These are phyloP conservation scores for Gallinago undulata DNA, from an alignment of 2,113 vertebrate species.

Conservation along the genomic window DNA sequence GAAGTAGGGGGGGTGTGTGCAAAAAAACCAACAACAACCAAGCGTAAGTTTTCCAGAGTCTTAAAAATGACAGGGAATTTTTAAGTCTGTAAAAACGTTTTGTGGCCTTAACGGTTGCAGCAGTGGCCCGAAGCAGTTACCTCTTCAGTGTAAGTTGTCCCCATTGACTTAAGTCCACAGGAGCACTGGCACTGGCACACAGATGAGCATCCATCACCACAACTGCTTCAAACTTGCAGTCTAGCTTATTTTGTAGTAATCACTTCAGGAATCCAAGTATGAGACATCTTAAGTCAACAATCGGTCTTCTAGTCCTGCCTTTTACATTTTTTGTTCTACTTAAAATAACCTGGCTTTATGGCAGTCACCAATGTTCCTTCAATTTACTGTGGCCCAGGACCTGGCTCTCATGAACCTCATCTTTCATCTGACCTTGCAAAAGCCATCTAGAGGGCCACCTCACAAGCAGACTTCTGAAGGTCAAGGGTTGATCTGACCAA, in stretches of 20 bases:
- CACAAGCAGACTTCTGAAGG: neutral
- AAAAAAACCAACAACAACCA: neutral
- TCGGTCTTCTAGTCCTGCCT: neutral
- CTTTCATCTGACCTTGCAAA: neutral
- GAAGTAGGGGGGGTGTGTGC: neutral
- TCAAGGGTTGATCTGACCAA: neutral
- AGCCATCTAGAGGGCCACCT: neutral
- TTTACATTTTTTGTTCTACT: neutral
- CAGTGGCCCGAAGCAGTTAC: neutral
- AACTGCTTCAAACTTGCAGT: rapidly evolving
- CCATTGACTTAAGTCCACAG: neutral
- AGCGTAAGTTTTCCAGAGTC: neutral
- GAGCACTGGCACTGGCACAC: neutral
- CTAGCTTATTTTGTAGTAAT: neutral
- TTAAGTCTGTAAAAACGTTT: neutral
- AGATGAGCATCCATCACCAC: neutral
- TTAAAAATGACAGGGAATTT: neutral
- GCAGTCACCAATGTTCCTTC: neutral
- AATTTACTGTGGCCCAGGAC: neutral
- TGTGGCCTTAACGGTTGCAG: neutral
- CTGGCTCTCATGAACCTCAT: neutral
- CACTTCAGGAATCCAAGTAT: neutral
- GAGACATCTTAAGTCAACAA: neutral
- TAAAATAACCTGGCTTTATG: neutral
- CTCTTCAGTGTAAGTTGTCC: neutral